Percentiles rank a stretch among this genome's conserved stretches.
Evolutionary conservation across 2,888 invertebrate species (phyloP).

Genomic region (Heliconius charithonia): DNA sequence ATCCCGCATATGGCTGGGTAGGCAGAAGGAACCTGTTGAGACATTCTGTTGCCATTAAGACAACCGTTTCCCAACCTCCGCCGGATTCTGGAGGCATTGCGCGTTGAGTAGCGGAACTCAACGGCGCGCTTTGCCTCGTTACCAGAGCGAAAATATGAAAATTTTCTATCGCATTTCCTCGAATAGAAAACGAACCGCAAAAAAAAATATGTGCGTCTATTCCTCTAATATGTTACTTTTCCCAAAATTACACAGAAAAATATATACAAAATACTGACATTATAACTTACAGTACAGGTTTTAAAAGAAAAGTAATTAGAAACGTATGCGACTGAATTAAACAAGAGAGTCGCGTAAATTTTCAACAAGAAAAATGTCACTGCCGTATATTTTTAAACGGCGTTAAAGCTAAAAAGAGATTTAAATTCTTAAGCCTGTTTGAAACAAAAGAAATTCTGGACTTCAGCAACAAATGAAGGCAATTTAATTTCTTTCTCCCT

Average conservation of each 20-base stretch:
- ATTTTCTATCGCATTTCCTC: too few relatives aligned
- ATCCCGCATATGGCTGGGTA: neutral
- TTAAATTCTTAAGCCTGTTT: neutral
- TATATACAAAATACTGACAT: too few relatives aligned
- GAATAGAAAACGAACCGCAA: too few relatives aligned
- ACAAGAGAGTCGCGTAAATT: neutral
- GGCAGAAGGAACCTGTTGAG: neutral
- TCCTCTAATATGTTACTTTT: too few relatives aligned
- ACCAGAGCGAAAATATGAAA: too few relatives aligned
- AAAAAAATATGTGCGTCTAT: too few relatives aligned
- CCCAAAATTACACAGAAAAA: too few relatives aligned
- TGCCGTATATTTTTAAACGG: neutral
- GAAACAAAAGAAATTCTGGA: neutral
- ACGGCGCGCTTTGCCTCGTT: too few relatives aligned
- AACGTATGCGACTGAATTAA: neutral
- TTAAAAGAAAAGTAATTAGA: neutral
- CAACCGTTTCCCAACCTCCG: neutral
- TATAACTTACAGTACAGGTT: too few relatives aligned
- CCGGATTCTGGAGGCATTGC: neutral
- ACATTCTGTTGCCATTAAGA: too few relatives aligned
- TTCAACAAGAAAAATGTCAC: slow-evolving; percentile 1
- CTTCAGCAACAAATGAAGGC: neutral
- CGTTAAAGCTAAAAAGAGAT: neutral
- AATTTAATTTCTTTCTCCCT: neutral
- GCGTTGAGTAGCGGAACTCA: too few relatives aligned